Evolutionary conservation across 2,113 vertebrate species (phyloP), one percentile per base, ranked within the genome.

Genomic region (Crotalus tigris): DNA sequence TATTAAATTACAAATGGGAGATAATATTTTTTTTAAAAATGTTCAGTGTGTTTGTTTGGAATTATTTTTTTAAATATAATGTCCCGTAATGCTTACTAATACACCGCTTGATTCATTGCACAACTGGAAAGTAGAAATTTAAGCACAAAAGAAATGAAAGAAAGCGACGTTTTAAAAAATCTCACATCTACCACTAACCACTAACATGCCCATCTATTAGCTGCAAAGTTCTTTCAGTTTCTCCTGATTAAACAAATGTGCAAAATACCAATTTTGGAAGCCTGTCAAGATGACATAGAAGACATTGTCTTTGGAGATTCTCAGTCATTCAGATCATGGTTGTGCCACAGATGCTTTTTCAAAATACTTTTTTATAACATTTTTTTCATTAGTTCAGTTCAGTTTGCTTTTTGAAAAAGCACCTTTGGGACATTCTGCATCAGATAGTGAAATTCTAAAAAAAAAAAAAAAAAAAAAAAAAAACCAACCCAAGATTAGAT

Each of bases 1-100:
- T 55, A 55, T 92, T 88, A 88, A 92, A 92, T 88, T 92, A 88
- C n/a, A 92, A 88, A 69, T 92, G 59, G 69, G 87, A 55, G 64
- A 86, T 87, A 46, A 51, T n/a, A n/a, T n/a, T 64, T 75, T 87
- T 92, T 21, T 0, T 44, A 49, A 61, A 64, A 17, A 55, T 5
- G 33, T 17, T 92, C 51, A 44, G 21, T 59, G 88, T 75, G 51
- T 92, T 92, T 88, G n/a, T 75, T 39, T 92, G 59, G 59, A 92
- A 88, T 88, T 88, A 57, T 11, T 88, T 5, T 88, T 92, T 81
- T 81, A 75, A 81, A 92, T 57, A 81, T 57, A 85, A 49, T 89
- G 17, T 5, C 10, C 3, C 44, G 10, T 33, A 89, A 58, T 89
- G 44, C 64, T 49, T 55, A 89, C 57, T 92, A 92, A 89, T 75